Evolutionary conservation across 2,113 vertebrate species (phyloP).

Genomic region (Tupaia chinensis): DNA sequence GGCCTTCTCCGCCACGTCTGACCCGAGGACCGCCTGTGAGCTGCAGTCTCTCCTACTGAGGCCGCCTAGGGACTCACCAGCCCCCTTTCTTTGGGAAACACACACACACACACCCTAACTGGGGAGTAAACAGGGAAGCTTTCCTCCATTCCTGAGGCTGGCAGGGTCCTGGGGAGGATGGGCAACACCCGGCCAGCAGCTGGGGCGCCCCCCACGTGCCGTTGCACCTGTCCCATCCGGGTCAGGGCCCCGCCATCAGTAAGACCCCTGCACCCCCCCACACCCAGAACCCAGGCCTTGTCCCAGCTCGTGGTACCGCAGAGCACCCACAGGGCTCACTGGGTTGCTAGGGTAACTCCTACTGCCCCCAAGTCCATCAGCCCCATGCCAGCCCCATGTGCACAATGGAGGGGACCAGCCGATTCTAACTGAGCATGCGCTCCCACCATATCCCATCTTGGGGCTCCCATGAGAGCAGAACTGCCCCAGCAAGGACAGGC

Average conservation of each 20-base stretch:
- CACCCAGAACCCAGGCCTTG: background rate
- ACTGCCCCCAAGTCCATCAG: background rate
- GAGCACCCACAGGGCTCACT: too few species aligned
- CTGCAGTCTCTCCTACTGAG: background rate
- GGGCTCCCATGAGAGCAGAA: background rate
- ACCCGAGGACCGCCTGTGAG: too few species aligned
- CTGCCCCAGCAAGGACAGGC: accelerated
- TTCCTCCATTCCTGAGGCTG: background rate
- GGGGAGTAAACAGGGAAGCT: background rate
- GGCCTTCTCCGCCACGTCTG: too few species aligned
- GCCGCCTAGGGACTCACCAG: accelerated
- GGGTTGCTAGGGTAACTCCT: too few species aligned
- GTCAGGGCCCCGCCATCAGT: background rate
- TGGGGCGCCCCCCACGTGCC: too few species aligned
- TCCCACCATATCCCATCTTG: accelerated
- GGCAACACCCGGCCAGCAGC: background rate
- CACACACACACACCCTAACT: too few species aligned
- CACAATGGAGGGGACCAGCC: background rate
- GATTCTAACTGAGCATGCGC: background rate
- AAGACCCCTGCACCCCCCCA: background rate
- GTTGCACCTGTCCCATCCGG: too few species aligned
- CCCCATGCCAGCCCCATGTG: too few species aligned
- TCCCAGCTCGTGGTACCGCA: too few species aligned
- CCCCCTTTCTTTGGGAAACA: background rate
- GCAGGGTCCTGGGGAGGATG: background rate